Evolutionary conservation across 2,888 invertebrate genomes (phyloP).

Genomic region (Mylabris sibirica): DNA sequence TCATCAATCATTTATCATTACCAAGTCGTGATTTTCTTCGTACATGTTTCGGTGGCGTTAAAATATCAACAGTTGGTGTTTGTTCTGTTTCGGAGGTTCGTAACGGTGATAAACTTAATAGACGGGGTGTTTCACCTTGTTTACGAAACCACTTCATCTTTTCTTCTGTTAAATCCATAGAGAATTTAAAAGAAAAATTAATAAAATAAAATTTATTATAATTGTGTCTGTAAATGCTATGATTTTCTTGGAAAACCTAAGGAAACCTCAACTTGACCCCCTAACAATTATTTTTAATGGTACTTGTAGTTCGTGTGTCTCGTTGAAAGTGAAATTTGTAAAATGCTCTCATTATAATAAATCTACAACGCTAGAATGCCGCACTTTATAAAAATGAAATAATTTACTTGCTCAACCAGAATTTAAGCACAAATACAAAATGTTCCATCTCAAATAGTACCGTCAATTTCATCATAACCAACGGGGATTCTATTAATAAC

Average conservation of each 20-base stretch:
- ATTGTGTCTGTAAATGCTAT: not conserved
- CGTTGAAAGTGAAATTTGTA: constrained; percentile 22
- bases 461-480: too few relatives aligned
- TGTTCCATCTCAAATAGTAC: too few relatives aligned
- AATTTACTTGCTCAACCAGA: too few relatives aligned
- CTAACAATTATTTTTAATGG: not conserved
- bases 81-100: constrained; percentile 63
- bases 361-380: not conserved
- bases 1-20: constrained; percentile 32
- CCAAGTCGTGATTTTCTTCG: constrained; percentile 52
- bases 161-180: constrained; percentile 18
- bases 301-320: not conserved
- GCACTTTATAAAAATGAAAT: too few relatives aligned
- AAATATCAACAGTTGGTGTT: constrained; percentile 36
- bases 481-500: too few relatives aligned
- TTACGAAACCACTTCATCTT: constrained; percentile 77
- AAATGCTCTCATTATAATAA: constrained; percentile 21
- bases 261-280: not conserved
- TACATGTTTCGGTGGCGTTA: constrained; percentile 41
- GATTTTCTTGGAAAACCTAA: not conserved
- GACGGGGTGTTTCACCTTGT: constrained; percentile 72
- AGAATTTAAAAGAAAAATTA: constrained; percentile 25
- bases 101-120: constrained; percentile 72
- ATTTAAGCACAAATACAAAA: too few relatives aligned
- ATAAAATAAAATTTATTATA: constrained; percentile 18